Base-by-base conservation (phyloP, 2,888 invertebrate genomes). In the Mythimna pallens region DNA sequence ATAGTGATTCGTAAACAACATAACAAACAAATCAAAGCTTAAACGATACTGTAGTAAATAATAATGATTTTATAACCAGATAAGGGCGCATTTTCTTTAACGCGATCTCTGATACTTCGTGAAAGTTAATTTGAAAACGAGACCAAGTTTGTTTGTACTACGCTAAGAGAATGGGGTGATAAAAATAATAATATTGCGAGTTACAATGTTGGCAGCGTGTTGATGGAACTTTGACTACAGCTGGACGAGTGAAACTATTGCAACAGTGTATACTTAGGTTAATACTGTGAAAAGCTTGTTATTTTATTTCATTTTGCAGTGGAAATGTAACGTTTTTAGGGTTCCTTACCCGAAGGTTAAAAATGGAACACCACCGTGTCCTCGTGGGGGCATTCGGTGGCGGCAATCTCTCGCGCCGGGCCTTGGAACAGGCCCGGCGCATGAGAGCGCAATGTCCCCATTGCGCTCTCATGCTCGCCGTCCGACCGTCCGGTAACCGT, bases 181-280 rank as follows among this genome's bases (percentile, higher is more conserved):
- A 83, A 76, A 84, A 84, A 84, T 86, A 81, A 84, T 80, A 75
- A 76, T 72, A 69, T 73, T 63, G 58, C 67, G 36, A 68, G 67
- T 65, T 67, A 83, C 80, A 80, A 80, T 74, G 75, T 80, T 68
- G 69, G 30, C 22, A 80, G 43, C 30, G 63, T 40, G 69, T 70
- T 65, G 57, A 65, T 78, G 84, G 65, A 83, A 80, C 64, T 83
- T 83, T 80, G 55, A 54, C 66, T 30, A n/a, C 25, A 66, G 65
- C 75, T 80, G 17, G 61, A 64, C 63, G 64, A 70, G 43, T 55
- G 2, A 30, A 74, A 74, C 75, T 74, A 59, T 74, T 0, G 43
- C 54, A 58, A 36, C 40, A 52, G 30, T 34, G 22, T 61, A 34
- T 43, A 10, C 12, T 50, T 30, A 59, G 30, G 7, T 30, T 9